A percentile compares a stretch with the other conserved stretches of the same genome.
These are phyloP conservation scores for Caenorhabditis sp. DNA, from an alignment of 2,888 invertebrate species.

Conservation along the genomic window DNA sequence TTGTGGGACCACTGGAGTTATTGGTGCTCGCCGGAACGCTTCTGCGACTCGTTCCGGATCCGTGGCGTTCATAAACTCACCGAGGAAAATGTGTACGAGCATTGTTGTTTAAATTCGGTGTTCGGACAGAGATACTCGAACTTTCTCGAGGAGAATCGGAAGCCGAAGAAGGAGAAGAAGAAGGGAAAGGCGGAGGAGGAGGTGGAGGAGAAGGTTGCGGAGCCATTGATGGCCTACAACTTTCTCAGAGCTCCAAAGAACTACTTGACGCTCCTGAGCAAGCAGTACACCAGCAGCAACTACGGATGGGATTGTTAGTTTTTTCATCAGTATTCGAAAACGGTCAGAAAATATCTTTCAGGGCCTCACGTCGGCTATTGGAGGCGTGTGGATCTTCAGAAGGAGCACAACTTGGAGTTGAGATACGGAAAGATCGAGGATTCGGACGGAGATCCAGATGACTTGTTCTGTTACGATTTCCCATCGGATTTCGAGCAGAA, in stretches of 20 bases:
- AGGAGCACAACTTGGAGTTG: constrained; percentile 16
- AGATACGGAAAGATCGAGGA: constrained; percentile 31
- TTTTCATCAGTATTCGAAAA: background rate
- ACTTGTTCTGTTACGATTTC: too few relatives aligned
- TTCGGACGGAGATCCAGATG: constrained; percentile 2
- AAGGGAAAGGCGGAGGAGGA: background rate
- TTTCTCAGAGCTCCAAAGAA: constrained; percentile 28
- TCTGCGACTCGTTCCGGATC: constrained; percentile 15
- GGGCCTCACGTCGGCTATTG: constrained; percentile 33
- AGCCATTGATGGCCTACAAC: constrained; percentile 24
- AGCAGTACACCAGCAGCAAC: constrained; percentile 19
- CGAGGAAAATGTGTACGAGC: background rate
- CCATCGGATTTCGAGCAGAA: too few relatives aligned
- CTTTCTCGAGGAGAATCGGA: constrained; percentile 11
- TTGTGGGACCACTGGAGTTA: constrained; percentile 18
- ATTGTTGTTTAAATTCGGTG: constrained; percentile 3
- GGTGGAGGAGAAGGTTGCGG: background rate
- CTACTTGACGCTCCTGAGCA: constrained; percentile 25
- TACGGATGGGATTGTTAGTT: constrained; percentile 40
- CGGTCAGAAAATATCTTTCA: constrained; percentile 5
- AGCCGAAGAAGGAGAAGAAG: constrained; percentile 7
- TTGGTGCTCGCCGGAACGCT: constrained; percentile 17
- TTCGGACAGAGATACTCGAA: constrained; percentile 38
- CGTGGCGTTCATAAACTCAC: constrained; percentile 16
- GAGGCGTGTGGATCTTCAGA: constrained; percentile 31